Base-by-base conservation (phyloP, 2,113 vertebrate species). In the Climacteris rufus region DNA sequence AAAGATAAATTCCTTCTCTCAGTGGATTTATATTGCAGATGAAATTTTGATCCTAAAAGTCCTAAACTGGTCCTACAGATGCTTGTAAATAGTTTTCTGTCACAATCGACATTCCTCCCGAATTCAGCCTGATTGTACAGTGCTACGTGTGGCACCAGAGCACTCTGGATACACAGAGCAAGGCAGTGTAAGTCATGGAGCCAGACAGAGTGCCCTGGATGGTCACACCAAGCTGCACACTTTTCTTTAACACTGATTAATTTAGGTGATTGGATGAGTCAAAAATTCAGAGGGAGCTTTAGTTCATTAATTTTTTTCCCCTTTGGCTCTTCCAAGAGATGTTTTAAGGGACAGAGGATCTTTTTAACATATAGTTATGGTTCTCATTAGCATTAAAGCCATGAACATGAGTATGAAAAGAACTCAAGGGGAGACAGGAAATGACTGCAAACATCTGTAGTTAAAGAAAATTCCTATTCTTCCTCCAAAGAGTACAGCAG, bases 321-420 rank as follows among this genome's bases (percentile, higher is more conserved):
- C 27, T 94, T 59, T 57, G 57, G 57, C 63, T 93, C 74, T 50
- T 84, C 24, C 52, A 87, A 74, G 33, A 87, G 25, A 75, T 49
- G 11, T 68, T 87, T 68, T 59, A 89, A 77, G 63, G 57, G 54
- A 86, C 33, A 61, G 33, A 49, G 16, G 22, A 85, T 85, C 74
- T 84, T 93, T 89, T 89, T 49, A 56, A 66, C 49, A 37, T 74
- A 68, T 12, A 91, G 70, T 76, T 71, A 75, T 68, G 61, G 44
- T 60, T 87, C 70, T 87, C 72, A 90, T 94, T 81, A 94, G 79
- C 69, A 83, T 19, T 85, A 74, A 94, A 94, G 68, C 94, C 77
- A 80, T 70, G 33, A 68, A 72, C 65, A 87, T 44, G 45, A 83
- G 64, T 80, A 85, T 75, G 79, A 87, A 82, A 59, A 75, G 28